These are phyloP conservation scores for Mungos mungo DNA, from an alignment of 2,113 vertebrate species.

Conservation along the genomic window DNA sequence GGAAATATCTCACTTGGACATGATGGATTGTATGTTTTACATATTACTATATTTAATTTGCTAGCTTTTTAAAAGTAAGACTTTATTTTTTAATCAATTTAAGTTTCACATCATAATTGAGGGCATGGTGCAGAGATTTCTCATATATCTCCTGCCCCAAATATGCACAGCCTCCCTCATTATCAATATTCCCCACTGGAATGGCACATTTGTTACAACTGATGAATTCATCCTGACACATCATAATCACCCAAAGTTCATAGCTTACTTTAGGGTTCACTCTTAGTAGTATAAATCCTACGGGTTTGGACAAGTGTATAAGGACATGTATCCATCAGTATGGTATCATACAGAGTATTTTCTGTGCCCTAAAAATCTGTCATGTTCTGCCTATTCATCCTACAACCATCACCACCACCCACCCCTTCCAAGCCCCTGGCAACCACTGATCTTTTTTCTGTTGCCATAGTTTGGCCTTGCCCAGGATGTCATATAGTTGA, in stretches of 20 bases:
- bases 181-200: not conserved
- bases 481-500: not conserved
- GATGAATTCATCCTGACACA: not conserved
- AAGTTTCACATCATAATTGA: not conserved
- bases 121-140: not conserved
- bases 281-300: not conserved
- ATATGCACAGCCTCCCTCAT: not conserved
- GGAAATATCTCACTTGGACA: not conserved
- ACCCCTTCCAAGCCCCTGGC: not conserved
- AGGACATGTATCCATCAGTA: not conserved
- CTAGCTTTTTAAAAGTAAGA: not conserved
- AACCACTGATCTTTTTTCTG: not conserved
- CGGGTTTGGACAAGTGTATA: not conserved
- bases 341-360: not conserved
- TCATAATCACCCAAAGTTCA: not conserved
- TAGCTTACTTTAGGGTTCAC: not conserved
- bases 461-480: not conserved
- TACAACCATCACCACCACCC: not conserved
- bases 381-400: not conserved
- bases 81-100: not conserved
- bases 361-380: not conserved
- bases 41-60: not conserved
- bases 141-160: not conserved
- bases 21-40: not conserved
- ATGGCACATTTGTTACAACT: not conserved